These are phyloP conservation scores for Acheta domesticus DNA, from an alignment of 2,888 invertebrate species.

Conservation along the genomic window DNA sequence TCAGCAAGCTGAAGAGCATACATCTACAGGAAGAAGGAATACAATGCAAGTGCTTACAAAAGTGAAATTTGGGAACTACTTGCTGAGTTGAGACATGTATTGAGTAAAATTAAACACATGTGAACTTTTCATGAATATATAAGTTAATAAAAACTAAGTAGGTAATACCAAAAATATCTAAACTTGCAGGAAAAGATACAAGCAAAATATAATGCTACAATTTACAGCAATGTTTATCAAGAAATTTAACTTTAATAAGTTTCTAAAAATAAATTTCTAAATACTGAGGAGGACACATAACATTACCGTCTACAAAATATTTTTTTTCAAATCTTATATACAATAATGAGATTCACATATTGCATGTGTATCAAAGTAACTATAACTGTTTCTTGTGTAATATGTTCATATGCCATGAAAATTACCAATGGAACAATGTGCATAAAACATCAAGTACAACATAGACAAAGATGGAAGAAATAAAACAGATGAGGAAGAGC, in stretches of 20 bases:
- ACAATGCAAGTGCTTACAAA: neutral
- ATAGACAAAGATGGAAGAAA: conserved; percentile 21
- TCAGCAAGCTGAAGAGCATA: neutral
- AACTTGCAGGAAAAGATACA: conserved; percentile 1
- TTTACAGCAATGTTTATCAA: neutral
- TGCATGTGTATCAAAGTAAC: neutral
- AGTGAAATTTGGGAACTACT: neutral
- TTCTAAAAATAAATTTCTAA: neutral
- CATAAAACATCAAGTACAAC: conserved; percentile 1
- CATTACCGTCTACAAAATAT: neutral
- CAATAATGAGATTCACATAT: neutral
- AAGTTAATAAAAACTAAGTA: neutral
- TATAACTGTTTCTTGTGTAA: conserved; percentile 4
- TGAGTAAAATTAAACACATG: neutral
- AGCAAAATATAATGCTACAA: neutral
- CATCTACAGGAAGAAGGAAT: neutral
- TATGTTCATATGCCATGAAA: conserved; percentile 12
- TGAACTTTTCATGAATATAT: neutral
- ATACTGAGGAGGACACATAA: neutral
- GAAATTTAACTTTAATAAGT: neutral
- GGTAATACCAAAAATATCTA: neutral
- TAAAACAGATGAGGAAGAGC: conserved; percentile 22
- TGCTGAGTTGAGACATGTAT: neutral
- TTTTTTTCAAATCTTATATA: neutral
- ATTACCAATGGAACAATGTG: neutral